Base-by-base conservation (phyloP, 2,113 vertebrate species). In the Salvelinus alpinus region DNA sequence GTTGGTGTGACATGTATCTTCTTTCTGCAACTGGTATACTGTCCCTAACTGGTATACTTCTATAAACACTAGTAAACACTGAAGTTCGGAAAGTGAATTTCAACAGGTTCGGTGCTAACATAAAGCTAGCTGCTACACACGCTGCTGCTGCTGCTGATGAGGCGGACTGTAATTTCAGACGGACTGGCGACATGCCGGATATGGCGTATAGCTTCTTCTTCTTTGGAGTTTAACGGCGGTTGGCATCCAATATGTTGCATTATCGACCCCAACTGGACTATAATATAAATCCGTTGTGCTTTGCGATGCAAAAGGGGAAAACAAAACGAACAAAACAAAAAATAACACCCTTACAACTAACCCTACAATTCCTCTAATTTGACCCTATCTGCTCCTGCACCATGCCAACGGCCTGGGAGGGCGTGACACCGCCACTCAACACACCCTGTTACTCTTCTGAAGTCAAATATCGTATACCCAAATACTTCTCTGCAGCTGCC, bases 1-100 rank as follows among this genome's bases (percentile, higher is more conserved):
- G 75, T 72, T 86, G 48, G 66, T 82, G 89, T 5, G 90, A 92
- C 92, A 92, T 92, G 72, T 80, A 79, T 70, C 71, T 73, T 3
- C 12, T 66, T 20, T 18, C 31, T 13, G 7, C 1, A 4, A 22
- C 4, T 18, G 14, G 13, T 54, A 54, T 54, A 18, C 51, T 54
- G 13, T 18, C 38, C 9, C 38, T 18, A 18, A 5, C 51, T 18
- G 12, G 13, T 16, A 54, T 16, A 54, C 18, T 14, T 54, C 51
- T 54, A 54, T 18, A 54, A 14, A 54, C 51, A 14, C n/a, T n/a
- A 62, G n/a, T 11, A 62, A 62, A 9, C 16, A 62, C 5, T 8
- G 59, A 54, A 18, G 51, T 18, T 22, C 59, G 59, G 13, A 62
- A 24, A 62, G n/a, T 62, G n/a, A 62, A 22, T 62, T 22, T 62